Evolutionary conservation across 2,888 invertebrate genomes (phyloP).

Genomic region (Chloroclysta siterata): DNA sequence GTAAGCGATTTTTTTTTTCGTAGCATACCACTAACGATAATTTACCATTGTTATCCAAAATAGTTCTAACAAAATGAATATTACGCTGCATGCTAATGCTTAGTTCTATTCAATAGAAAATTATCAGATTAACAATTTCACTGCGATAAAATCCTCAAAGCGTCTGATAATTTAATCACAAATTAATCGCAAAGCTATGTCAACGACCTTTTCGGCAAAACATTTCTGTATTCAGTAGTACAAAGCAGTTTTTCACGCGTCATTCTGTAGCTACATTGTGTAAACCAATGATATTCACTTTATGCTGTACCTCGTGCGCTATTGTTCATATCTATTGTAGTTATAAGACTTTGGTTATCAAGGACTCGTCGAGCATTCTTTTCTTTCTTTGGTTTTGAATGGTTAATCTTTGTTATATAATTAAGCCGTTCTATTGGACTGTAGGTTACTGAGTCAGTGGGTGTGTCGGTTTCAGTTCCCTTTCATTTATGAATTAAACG

Average conservation of each 20-base stretch:
- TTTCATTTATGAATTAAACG: slow-evolving; percentile 27
- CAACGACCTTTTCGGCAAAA: slow-evolving; percentile 63
- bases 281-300: slow-evolving; percentile 68
- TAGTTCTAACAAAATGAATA: neutral
- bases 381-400: slow-evolving; percentile 46
- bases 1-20: too few relatives aligned
- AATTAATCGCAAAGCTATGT: slow-evolving; percentile 47
- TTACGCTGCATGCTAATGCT: neutral
- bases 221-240: slow-evolving; percentile 64
- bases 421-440: slow-evolving; percentile 70
- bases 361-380: slow-evolving; percentile 18
- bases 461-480: slow-evolving; percentile 53
- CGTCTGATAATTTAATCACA: neutral
- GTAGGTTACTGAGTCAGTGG: slow-evolving; percentile 68
- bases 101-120: neutral
- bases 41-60: neutral
- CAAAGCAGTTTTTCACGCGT: slow-evolving; percentile 65
- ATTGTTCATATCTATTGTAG: slow-evolving; percentile 66
- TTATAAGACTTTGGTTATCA: slow-evolving; percentile 51
- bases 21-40: too few relatives aligned
- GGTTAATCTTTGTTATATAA: slow-evolving; percentile 69
- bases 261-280: slow-evolving; percentile 68
- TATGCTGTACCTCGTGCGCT: slow-evolving; percentile 51
- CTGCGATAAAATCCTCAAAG: slow-evolving; percentile 1
- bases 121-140: slow-evolving; percentile 2